phyloP scores from a whole-genome alignment of 2,888 invertebrate genomes.

The Laspeyria flexula region DNA sequence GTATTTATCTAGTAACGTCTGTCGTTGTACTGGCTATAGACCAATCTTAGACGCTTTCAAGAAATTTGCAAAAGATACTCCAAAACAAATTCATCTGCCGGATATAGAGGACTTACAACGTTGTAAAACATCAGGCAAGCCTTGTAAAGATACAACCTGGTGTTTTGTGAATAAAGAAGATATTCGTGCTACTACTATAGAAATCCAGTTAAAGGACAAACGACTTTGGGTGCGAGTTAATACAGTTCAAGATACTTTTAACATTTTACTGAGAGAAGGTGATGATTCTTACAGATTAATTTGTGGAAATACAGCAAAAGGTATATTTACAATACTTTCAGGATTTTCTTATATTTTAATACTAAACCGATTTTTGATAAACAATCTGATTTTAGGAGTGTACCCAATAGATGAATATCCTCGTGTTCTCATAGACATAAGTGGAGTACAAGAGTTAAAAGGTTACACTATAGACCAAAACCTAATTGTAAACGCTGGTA shows the following conservation, averaged over 20 bases:
- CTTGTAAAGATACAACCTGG: conserved; percentile 50
- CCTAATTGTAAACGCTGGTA: conserved; percentile 87
- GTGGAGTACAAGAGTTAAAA: conserved; percentile 85
- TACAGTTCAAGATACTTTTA: conserved; percentile 80
- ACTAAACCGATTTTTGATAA: neutral
- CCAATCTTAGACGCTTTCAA: conserved; percentile 88
- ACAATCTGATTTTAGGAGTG: conserved; percentile 74
- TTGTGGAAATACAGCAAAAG: conserved; percentile 91
- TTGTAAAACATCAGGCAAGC: conserved; percentile 45
- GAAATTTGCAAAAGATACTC: conserved; percentile 82
- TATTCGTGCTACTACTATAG: conserved; percentile 41
- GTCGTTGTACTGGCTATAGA: conserved; percentile 90
- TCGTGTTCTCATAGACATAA: conserved; percentile 88
- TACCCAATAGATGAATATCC: conserved; percentile 55
- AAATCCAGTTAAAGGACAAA: conserved; percentile 63
- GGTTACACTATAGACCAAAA: conserved; percentile 68
- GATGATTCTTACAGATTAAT: conserved; percentile 86
- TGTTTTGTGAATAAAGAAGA: conserved; percentile 59
- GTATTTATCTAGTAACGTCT: conserved; percentile 89
- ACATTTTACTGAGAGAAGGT: conserved; percentile 66
- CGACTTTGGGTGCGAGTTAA: conserved; percentile 84
- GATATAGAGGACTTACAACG: conserved; percentile 68
- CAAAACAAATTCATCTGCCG: conserved; percentile 37
- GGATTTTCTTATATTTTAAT: no score
- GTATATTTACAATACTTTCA: no score